Conservation (phyloP, 2,113 vertebrate species). For the Hippopotamus amphibius region DNA sequence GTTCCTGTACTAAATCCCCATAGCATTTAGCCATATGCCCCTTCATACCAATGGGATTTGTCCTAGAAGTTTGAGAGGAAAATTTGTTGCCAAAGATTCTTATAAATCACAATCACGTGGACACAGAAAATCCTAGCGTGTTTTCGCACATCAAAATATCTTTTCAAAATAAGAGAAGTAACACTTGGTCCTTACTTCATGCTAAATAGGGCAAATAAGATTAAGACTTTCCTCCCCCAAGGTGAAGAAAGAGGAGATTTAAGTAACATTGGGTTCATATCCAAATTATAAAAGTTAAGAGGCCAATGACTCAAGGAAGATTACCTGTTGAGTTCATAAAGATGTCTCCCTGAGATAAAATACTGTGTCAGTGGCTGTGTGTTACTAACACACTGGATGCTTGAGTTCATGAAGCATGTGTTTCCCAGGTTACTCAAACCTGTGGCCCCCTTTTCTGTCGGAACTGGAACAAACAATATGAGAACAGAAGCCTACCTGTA, state of each 20-base stretch:
- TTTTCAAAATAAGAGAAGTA: slow-evolving; percentile 45
- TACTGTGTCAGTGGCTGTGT: slow-evolving; percentile 97
- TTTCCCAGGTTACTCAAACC: slow-evolving; percentile 99
- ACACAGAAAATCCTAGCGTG: slow-evolving; percentile 50
- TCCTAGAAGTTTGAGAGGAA: slow-evolving; percentile 87
- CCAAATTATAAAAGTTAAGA: slow-evolving; percentile 44
- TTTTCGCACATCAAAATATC: slow-evolving; percentile 42
- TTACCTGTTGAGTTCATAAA: slow-evolving; percentile 99
- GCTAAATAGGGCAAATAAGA: slow-evolving; percentile 44
- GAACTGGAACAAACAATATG: slow-evolving; percentile 88
- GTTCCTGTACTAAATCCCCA: slow-evolving; percentile 97
- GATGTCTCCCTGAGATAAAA: slow-evolving; percentile 98
- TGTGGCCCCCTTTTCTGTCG: slow-evolving; percentile 98
- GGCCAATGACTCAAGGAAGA: not conserved
- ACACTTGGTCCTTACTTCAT: slow-evolving; percentile 21
- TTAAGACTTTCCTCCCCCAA: not conserved
- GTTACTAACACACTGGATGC: slow-evolving; percentile 99
- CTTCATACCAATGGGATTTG: slow-evolving; percentile 99
- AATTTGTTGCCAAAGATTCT: slow-evolving; percentile 60
- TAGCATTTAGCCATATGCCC: slow-evolving; percentile 99
- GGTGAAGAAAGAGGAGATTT: slow-evolving; percentile 31
- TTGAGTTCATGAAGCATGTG: slow-evolving; percentile 99
- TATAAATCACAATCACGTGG: slow-evolving; percentile 48
- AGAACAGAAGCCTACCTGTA: not conserved
- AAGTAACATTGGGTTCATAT: not conserved